Percentiles rank a stretch among this genome's conserved stretches.
phyloP scores from a whole-genome alignment of 2,113 vertebrate species.

The Aldabrachelys gigantea region DNA sequence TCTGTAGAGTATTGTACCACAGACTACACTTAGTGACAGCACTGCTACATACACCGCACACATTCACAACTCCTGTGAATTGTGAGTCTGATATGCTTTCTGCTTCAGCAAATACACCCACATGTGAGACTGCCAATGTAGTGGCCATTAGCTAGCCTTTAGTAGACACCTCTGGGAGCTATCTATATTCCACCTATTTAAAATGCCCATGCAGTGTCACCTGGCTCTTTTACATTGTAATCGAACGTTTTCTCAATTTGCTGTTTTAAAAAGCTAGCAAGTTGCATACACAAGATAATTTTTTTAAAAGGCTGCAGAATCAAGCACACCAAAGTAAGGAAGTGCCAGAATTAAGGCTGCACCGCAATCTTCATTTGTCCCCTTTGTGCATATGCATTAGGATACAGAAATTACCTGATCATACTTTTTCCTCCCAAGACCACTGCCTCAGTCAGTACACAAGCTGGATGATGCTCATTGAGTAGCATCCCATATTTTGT shows the following conservation, averaged over 20 bases:
- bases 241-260: background rate
- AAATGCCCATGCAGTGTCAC: background rate
- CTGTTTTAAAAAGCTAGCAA: background rate
- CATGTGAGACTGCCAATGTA: background rate
- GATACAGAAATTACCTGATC: too few relatives aligned
- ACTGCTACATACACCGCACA: background rate
- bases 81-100: rapidly evolving
- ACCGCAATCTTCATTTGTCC: too few relatives aligned
- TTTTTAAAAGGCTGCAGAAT: background rate
- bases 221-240: background rate
- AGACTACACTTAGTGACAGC: rapidly evolving
- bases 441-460: too few relatives aligned
- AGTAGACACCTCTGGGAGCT: background rate
- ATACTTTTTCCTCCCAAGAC: too few relatives aligned
- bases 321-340: background rate
- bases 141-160: background rate
- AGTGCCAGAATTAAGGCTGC: background rate
- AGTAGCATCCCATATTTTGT: too few relatives aligned
- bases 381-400: too few relatives aligned
- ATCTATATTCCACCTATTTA: background rate
- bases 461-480: too few relatives aligned
- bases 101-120: background rate
- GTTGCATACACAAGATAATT: background rate
- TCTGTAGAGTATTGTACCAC: conserved; percentile 67
- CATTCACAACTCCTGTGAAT: background rate